A percentile compares a stretch with the other conserved stretches of the same genome.
phyloP scores from a whole-genome alignment of 2,797 vertebrate genomes.

The Gephyroberyx darwinii region DNA sequence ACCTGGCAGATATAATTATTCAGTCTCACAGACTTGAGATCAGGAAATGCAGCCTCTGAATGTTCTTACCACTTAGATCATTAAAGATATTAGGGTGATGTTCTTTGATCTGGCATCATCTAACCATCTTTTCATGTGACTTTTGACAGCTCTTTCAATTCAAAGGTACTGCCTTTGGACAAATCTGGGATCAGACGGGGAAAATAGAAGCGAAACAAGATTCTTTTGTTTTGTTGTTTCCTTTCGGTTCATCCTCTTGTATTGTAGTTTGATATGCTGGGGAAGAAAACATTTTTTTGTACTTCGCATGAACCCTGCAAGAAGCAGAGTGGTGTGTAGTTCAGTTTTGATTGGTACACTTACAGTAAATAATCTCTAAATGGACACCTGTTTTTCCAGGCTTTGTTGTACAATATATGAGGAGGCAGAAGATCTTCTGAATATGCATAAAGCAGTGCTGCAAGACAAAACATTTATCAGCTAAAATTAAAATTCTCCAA shows the following conservation, averaged over 20 bases:
- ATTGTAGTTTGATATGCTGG: conserved; percentile 35
- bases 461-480: conserved; percentile 59
- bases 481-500: conserved; percentile 40
- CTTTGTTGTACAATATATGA: conserved; percentile 64
- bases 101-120: conserved; percentile 64
- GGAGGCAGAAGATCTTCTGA: conserved; percentile 62
- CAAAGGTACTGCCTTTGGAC: conserved; percentile 51
- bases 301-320: conserved; percentile 49
- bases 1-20: conserved; percentile 67
- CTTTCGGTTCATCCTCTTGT: conserved; percentile 15
- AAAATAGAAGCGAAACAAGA: conserved; percentile 53
- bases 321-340: conserved; percentile 36
- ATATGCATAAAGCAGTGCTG: conserved; percentile 67
- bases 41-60: conserved; percentile 41
- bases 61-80: conserved; percentile 36
- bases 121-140: conserved; percentile 55
- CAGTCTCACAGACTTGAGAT: conserved; percentile 41
- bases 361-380: conserved; percentile 67
- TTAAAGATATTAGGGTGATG: conserved; percentile 55
- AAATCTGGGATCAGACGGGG: conserved; percentile 60
- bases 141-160: conserved; percentile 67
- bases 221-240: conserved; percentile 29
- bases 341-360: conserved; percentile 47
- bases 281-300: conserved; percentile 36
- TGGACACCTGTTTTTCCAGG: conserved; percentile 71